phyloP scores from a whole-genome alignment of 2,113 vertebrate species.

The Barbus barbus region DNA sequence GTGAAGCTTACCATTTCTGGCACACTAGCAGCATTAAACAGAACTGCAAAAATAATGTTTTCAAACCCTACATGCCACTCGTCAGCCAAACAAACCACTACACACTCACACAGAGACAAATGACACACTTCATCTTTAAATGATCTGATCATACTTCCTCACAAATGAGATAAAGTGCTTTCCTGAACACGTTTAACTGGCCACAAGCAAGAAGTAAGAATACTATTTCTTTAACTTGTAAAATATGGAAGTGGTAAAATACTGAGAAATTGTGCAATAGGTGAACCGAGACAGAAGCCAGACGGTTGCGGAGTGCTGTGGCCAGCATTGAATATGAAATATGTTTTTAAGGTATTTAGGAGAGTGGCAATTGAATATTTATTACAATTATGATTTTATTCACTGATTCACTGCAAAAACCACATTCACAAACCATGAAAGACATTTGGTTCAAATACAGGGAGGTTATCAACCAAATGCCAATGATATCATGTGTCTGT shows the following conservation, averaged over 20 bases:
- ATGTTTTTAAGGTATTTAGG: background rate
- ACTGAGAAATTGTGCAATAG: background rate
- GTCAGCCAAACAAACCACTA: too few relatives aligned
- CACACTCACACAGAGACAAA: background rate
- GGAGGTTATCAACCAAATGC: background rate
- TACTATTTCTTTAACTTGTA: background rate
- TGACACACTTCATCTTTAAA: background rate
- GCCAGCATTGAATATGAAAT: background rate
- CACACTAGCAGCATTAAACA: background rate
- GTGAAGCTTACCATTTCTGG: background rate
- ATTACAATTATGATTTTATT: background rate
- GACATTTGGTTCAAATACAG: background rate
- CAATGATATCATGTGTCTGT: too few relatives aligned
- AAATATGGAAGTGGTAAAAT: background rate
- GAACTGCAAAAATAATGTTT: too few relatives aligned
- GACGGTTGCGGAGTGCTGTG: background rate
- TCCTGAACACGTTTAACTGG: background rate
- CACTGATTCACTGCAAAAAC: background rate
- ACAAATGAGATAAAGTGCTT: slow-evolving; percentile 86
- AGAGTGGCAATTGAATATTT: background rate
- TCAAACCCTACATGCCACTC: background rate
- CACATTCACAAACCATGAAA: background rate
- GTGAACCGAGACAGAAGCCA: background rate
- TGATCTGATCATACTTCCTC: slow-evolving; percentile 38
- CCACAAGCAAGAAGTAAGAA: background rate